Conservation (phyloP, 2,797 vertebrate species). For the Oryzias sinensis region DNA sequence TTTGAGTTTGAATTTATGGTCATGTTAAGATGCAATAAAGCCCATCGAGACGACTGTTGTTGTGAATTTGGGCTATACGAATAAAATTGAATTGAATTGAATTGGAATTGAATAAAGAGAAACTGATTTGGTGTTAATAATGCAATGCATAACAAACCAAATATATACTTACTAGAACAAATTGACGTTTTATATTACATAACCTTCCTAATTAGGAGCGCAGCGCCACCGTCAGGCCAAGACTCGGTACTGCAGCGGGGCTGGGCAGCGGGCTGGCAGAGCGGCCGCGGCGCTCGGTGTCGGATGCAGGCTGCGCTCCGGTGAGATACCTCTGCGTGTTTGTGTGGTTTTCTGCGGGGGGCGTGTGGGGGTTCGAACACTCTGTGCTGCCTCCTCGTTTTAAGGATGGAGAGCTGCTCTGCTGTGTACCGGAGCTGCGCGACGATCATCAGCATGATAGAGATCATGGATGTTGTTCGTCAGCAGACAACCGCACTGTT, state of each 20-base stretch:
- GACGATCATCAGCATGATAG: constrained; percentile 43
- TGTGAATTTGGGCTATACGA: too few relatives aligned
- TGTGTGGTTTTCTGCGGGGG: neutral
- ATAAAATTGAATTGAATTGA: too few relatives aligned
- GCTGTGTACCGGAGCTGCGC: constrained; percentile 34
- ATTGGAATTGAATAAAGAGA: too few relatives aligned
- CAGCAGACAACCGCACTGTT: constrained; percentile 12
- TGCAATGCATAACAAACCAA: too few relatives aligned
- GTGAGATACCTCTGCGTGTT: constrained; percentile 47
- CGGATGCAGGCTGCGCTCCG: constrained; percentile 51
- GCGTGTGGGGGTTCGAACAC: neutral
- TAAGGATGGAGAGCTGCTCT: constrained; percentile 35
- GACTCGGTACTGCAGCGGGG: constrained; percentile 35
- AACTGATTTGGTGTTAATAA: too few relatives aligned
- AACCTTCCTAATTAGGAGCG: constrained; percentile 19
- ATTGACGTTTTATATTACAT: constrained; percentile 37
- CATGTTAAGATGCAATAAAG: too few relatives aligned
- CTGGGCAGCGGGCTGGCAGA: constrained; percentile 53
- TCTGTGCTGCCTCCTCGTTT: neutral
- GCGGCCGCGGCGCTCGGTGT: constrained; percentile 27
- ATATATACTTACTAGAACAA: too few relatives aligned
- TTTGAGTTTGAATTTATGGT: too few relatives aligned
- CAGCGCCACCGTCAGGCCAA: constrained; percentile 69
- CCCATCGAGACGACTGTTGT: too few relatives aligned
- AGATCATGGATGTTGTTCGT: constrained; percentile 27